Evolutionary conservation across 2,888 invertebrate genomes (phyloP).

Genomic region (Julus scandinavius): DNA sequence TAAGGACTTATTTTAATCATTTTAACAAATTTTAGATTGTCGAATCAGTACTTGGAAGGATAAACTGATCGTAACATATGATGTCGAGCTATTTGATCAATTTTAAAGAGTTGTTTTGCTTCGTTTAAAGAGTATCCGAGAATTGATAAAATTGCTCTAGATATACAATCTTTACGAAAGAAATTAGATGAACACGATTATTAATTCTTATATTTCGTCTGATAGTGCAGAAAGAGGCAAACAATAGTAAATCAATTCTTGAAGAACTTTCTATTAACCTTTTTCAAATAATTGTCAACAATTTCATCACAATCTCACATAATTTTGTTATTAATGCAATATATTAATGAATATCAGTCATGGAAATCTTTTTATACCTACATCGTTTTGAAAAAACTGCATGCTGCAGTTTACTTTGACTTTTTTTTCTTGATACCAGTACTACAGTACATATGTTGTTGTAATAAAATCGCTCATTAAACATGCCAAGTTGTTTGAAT

Average conservation of each 20-base stretch:
- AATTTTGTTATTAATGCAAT: constrained; percentile 9
- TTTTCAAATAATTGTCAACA: constrained; percentile 11
- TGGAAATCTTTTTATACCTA: constrained; percentile 18
- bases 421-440: constrained; percentile 2
- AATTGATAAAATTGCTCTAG: too few species aligned
- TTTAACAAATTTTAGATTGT: too few species aligned
- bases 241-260: background rate
- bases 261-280: background rate
- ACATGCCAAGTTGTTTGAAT: background rate
- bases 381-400: background rate
- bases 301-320: constrained; percentile 3
- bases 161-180: too few species aligned
- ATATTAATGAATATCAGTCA: constrained; percentile 11
- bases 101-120: too few species aligned
- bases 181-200: too few species aligned
- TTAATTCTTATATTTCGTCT: too few species aligned
- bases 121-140: too few species aligned
- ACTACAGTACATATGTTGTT: constrained; percentile 10
- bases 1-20: too few species aligned
- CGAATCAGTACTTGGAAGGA: too few species aligned
- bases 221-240: too few species aligned
- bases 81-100: too few species aligned
- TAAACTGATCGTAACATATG: too few species aligned
- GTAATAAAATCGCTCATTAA: constrained; percentile 18
- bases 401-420: constrained; percentile 1